These are phyloP conservation scores for Catocala fraxini DNA, from an alignment of 2,888 invertebrate species.

Conservation along the genomic window DNA sequence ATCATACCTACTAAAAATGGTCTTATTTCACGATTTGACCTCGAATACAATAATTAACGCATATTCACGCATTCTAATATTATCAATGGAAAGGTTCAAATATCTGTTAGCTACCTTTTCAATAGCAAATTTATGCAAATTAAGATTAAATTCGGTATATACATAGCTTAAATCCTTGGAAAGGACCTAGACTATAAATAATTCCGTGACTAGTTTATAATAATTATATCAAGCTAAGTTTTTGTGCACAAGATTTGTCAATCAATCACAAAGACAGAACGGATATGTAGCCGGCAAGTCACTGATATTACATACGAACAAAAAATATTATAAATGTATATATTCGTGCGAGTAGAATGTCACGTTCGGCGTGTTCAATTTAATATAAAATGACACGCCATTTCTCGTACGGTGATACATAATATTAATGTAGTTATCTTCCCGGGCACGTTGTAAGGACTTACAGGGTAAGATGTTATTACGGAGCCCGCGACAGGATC, in stretches of 20 bases:
- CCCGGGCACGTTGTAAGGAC: slow-evolving; percentile 26
- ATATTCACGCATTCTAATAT: too few species aligned
- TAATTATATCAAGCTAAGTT: slow-evolving; percentile 22
- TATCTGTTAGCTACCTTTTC: too few species aligned
- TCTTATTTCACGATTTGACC: too few species aligned
- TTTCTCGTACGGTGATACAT: slow-evolving; percentile 16
- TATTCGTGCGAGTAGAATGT: neutral
- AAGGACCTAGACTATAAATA: too few species aligned
- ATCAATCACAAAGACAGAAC: slow-evolving; percentile 36
- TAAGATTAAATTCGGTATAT: too few species aligned
- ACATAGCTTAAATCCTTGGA: too few species aligned
- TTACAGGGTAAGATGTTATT: slow-evolving; percentile 30
- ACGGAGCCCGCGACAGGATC: neutral
- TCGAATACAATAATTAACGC: too few species aligned
- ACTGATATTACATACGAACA: slow-evolving; percentile 27
- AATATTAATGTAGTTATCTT: slow-evolving; percentile 21
- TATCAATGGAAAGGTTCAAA: too few species aligned
- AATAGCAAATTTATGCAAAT: too few species aligned
- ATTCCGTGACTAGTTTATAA: neutral
- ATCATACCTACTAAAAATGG: too few species aligned
- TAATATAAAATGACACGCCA: slow-evolving; percentile 10
- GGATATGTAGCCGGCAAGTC: slow-evolving; percentile 16
- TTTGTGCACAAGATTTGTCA: slow-evolving; percentile 43
- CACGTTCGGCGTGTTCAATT: slow-evolving; percentile 5
- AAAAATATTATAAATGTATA: slow-evolving; percentile 36